Conservation (phyloP, 2,797 vertebrate species). For the Acipenser ruthenus region DNA sequence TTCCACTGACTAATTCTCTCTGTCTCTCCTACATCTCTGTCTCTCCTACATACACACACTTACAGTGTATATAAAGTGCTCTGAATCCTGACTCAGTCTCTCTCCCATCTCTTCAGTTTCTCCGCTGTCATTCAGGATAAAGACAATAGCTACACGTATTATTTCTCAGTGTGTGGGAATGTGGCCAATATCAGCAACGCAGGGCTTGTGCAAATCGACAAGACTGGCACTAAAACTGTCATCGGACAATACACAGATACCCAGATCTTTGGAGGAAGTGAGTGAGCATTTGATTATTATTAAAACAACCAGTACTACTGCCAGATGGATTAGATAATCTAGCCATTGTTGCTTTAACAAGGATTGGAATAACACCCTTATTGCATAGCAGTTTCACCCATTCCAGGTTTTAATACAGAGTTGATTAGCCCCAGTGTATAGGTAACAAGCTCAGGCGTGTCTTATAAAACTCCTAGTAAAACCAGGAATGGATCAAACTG, state of each 20-base stretch:
- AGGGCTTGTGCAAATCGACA: slow-evolving; percentile 67
- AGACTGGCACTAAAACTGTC: slow-evolving; percentile 25
- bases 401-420: too few relatives aligned
- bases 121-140: neutral
- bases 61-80: slow-evolving; percentile 11
- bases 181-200: slow-evolving; percentile 49
- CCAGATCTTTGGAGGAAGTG: slow-evolving; percentile 75
- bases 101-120: slow-evolving; percentile 36
- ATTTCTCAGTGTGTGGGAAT: slow-evolving; percentile 78
- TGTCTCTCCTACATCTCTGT: slow-evolving; percentile 17
- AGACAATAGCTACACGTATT: slow-evolving; percentile 61
- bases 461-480: too few relatives aligned
- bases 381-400: too few relatives aligned
- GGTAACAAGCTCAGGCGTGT: too few relatives aligned
- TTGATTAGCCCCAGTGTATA: too few relatives aligned
- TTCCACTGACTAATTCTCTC: slow-evolving; percentile 20
- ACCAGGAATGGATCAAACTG: too few relatives aligned
- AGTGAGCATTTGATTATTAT: slow-evolving; percentile 26
- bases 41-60: slow-evolving; percentile 6
- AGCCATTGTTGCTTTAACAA: too few relatives aligned
- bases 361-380: too few relatives aligned
- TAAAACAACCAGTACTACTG: too few relatives aligned
- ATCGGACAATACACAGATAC: slow-evolving; percentile 72
- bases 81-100: too few relatives aligned
- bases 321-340: too few relatives aligned